These are phyloP conservation scores for Pseudotriccus pelzelni DNA, from an alignment of 2,797 vertebrate genomes.

Conservation along the genomic window DNA sequence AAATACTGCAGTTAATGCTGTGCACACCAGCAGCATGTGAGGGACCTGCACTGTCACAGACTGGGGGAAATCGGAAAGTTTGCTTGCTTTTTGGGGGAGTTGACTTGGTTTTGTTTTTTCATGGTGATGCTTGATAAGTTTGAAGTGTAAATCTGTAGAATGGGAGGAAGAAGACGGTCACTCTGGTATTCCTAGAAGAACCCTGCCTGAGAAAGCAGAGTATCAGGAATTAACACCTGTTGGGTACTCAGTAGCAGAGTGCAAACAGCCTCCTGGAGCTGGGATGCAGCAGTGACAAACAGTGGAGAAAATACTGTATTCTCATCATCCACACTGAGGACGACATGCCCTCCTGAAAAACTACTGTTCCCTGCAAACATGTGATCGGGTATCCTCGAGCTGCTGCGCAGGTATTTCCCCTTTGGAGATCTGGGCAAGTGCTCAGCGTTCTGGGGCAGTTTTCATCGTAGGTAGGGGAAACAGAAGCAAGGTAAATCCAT, in stretches of 20 bases:
- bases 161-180: not conserved
- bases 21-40: not conserved
- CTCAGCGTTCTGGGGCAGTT: not conserved
- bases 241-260: not conserved
- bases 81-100: not conserved
- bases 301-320: not conserved
- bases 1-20: accelerated
- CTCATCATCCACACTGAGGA: not conserved
- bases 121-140: not conserved
- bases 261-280: not conserved
- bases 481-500: not conserved
- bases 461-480: not conserved
- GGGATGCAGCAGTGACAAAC: not conserved
- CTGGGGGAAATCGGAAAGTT: not conserved
- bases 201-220: not conserved
- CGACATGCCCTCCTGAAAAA: not conserved
- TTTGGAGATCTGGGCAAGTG: not conserved
- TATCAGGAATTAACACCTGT: not conserved
- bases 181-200: not conserved
- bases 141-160: not conserved
- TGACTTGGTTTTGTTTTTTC: not conserved
- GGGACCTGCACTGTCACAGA: accelerated
- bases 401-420: not conserved
- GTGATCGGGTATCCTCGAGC: not conserved
- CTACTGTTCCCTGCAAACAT: not conserved